Evolutionary conservation across 2,797 vertebrate species (phyloP).

Genomic region (Echiichthys vipera): DNA sequence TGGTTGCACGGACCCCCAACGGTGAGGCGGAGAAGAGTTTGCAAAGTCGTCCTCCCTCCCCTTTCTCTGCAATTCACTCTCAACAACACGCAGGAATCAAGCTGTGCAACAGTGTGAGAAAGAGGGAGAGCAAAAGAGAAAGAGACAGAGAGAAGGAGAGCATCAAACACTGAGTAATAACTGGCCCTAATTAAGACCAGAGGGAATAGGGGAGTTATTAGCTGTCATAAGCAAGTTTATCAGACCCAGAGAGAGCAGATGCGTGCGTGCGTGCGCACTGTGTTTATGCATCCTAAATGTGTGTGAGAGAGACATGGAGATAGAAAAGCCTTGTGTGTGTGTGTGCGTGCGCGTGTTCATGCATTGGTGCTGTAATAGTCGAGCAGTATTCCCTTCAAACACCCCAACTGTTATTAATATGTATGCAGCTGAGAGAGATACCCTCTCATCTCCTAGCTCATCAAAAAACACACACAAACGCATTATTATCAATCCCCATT

Average conservation of each 20-base stretch:
- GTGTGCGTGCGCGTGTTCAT: neutral
- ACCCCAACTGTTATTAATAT: conserved; percentile 72
- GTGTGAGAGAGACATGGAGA: neutral
- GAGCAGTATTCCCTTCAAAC: conserved; percentile 62
- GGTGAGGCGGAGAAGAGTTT: conserved; percentile 50
- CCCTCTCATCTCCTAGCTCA: conserved; percentile 70
- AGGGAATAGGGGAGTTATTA: conserved; percentile 81
- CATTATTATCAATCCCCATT: conserved; percentile 70
- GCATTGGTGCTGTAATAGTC: conserved; percentile 21
- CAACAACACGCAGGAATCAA: conserved; percentile 61
- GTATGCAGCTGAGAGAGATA: conserved; percentile 62
- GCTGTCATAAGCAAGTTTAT: conserved; percentile 83
- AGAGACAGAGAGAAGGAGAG: conserved; percentile 35
- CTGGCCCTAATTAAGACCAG: conserved; percentile 81
- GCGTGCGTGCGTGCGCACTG: conserved; percentile 30
- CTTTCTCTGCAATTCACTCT: conserved; percentile 47
- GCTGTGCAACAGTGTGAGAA: conserved; percentile 66
- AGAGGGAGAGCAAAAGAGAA: conserved; percentile 8
- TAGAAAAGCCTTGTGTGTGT: conserved; percentile 5
- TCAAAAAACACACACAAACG: conserved; percentile 71
- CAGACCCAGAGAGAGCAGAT: conserved; percentile 64
- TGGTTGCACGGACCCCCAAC: conserved; percentile 51
- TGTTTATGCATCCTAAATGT: conserved; percentile 39
- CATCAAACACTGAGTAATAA: conserved; percentile 76
- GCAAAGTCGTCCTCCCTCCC: conserved; percentile 38